Conservation (phyloP, 2,797 vertebrate genomes). For the Chelon auratus region DNA sequence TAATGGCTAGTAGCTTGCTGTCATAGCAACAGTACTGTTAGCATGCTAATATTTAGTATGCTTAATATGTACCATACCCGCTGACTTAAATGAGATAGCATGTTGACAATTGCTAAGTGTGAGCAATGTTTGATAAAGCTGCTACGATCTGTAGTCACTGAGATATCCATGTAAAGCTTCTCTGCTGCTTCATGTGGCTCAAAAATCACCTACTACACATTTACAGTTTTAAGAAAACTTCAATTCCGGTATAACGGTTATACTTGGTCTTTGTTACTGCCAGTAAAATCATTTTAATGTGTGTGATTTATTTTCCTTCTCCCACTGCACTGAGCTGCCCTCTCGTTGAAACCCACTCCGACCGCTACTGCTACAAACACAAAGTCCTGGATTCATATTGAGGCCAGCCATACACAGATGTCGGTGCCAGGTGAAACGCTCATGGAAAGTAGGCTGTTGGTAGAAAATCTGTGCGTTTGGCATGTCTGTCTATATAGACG, state of each 20-base stretch:
- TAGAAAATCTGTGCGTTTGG: conserved; percentile 37
- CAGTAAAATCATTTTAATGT: conserved; percentile 8
- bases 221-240: neutral
- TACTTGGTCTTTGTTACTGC: neutral
- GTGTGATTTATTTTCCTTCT: conserved; percentile 39
- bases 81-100: too few species aligned
- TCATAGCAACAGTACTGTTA: too few species aligned
- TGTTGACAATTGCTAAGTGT: too few species aligned
- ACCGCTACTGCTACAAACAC: conserved; percentile 34
- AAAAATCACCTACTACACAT: neutral
- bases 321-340: conserved; percentile 19
- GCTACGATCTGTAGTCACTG: too few species aligned
- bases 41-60: too few species aligned
- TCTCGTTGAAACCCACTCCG: conserved; percentile 16
- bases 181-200: too few species aligned
- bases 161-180: too few species aligned
- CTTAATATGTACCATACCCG: too few species aligned
- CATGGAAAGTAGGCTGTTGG: conserved; percentile 67
- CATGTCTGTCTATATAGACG: neutral
- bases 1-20: too few species aligned
- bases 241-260: neutral
- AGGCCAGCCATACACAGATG: conserved; percentile 45
- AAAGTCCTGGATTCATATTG: conserved; percentile 47
- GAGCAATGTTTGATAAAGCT: too few species aligned
- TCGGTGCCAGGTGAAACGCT: conserved; percentile 54